phyloP scores from a whole-genome alignment of 2,797 vertebrate species.

The Tympanoctomys barrerae region DNA sequence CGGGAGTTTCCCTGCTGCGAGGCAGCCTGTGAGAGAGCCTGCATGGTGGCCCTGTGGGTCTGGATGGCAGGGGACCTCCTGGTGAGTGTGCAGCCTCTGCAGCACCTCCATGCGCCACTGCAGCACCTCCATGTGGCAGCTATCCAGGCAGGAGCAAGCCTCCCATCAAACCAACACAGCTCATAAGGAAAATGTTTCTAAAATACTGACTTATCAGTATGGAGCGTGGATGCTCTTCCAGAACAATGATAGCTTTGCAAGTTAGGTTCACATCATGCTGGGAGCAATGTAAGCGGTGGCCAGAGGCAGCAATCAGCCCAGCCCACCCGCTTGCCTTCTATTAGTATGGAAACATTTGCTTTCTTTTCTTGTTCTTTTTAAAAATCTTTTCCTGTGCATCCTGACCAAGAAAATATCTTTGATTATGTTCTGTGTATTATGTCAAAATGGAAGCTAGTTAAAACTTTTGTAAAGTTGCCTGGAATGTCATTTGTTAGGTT shows the following conservation, averaged over 20 bases:
- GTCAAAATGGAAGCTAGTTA: constrained; percentile 87
- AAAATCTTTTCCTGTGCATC: constrained; percentile 85
- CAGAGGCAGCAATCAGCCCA: constrained; percentile 66
- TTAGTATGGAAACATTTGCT: constrained; percentile 79
- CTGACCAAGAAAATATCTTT: constrained; percentile 86
- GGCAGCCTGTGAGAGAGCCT: not conserved
- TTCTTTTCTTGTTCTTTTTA: constrained; percentile 37
- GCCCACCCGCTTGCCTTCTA: constrained; percentile 64
- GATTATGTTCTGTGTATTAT: constrained; percentile 85
- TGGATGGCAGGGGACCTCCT: not conserved
- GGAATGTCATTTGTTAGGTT: constrained; percentile 88
- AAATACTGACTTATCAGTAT: constrained; percentile 52
- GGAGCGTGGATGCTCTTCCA: constrained; percentile 69
- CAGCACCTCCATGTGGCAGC: not conserved
- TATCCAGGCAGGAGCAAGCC: not conserved
- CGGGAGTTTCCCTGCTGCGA: accelerated
- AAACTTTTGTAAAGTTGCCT: constrained; percentile 87
- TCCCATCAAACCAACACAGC: not conserved
- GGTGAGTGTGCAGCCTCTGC: accelerated
- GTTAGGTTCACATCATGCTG: constrained; percentile 75
- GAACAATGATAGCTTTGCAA: constrained; percentile 76
- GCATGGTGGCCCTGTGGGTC: not conserved
- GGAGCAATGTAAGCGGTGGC: constrained; percentile 73
- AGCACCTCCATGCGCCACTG: not conserved
- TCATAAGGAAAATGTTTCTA: not conserved